Evolutionary conservation across 1,140 invertebrate genomes (phyloP).

Genomic region (Homarus americanus): DNA sequence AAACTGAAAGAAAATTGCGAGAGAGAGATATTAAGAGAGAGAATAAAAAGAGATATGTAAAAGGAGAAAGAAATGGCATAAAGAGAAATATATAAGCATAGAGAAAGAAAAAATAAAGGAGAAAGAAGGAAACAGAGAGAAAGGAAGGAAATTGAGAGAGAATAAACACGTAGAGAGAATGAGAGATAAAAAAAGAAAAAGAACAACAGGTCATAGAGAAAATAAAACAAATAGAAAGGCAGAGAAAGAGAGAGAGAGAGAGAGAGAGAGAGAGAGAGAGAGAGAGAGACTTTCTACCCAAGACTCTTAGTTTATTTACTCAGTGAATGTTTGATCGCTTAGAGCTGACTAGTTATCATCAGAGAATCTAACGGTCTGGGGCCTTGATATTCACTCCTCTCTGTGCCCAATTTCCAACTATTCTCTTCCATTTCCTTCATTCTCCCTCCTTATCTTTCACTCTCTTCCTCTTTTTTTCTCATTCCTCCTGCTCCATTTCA

Average conservation of each 20-base stretch:
- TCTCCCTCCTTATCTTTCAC: neutral
- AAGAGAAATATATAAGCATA: neutral
- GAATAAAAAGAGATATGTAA: neutral
- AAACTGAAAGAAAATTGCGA: neutral
- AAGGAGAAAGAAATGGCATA: neutral
- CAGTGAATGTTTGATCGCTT: neutral
- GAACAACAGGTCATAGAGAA: neutral
- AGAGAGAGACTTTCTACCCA: neutral
- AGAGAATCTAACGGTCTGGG: neutral
- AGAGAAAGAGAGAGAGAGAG: neutral
- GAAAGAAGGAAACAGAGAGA: neutral
- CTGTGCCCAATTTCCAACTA: neutral
- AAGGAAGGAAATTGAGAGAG: neutral
- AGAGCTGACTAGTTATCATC: neutral
- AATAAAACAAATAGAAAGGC: neutral
- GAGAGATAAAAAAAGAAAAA: neutral
- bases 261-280: neutral
- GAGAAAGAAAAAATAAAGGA: neutral
- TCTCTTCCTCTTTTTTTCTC: neutral
- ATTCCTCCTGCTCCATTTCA: neutral
- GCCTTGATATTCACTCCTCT: neutral
- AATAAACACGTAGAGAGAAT: neutral
- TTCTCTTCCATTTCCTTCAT: neutral
- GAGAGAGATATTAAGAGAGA: slow-evolving; percentile 9
- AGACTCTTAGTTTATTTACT: neutral